phyloP scores from a whole-genome alignment of 2,888 invertebrate genomes.

The Eupithecia tripunctaria region DNA sequence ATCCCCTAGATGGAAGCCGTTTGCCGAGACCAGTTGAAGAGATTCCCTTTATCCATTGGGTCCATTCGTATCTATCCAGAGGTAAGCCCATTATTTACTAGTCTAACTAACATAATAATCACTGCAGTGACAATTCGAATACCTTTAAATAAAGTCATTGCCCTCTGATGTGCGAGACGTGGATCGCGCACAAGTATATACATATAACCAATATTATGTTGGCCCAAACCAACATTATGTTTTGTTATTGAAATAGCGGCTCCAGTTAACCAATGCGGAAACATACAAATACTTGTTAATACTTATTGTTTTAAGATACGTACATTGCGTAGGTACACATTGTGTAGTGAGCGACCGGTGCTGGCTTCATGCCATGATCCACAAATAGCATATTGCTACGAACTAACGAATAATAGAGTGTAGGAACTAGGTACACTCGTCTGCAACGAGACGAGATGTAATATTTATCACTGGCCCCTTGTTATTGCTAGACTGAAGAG shows the following conservation, averaged over 20 bases:
- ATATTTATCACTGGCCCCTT: background rate
- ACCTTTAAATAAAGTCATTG: too few relatives aligned
- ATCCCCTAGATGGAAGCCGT: too few relatives aligned
- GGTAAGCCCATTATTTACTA: too few relatives aligned
- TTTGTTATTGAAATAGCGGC: background rate
- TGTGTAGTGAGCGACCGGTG: constrained; percentile 31
- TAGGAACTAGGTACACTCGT: constrained; percentile 2
- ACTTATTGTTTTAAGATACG: constrained; percentile 42
- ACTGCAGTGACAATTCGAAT: too few relatives aligned
- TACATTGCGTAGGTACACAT: constrained; percentile 26
- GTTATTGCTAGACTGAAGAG: background rate
- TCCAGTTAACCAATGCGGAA: constrained; percentile 22
- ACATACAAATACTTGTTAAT: constrained; percentile 32
- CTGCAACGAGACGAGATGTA: background rate
- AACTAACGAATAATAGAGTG: constrained; percentile 43
- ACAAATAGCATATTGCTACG: constrained; percentile 50
- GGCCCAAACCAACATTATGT: background rate
- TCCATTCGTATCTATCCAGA: too few relatives aligned
- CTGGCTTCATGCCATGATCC: constrained; percentile 54
- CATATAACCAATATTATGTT: background rate
- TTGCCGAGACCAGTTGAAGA: too few relatives aligned
- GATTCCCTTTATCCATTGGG: too few relatives aligned
- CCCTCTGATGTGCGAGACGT: too few relatives aligned
- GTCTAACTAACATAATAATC: too few relatives aligned
- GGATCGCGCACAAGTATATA: too few relatives aligned